Base-by-base conservation (phyloP, 37 sponge, comb jelly and placozoan genomes). In the Spongilla lacustris region DNA sequence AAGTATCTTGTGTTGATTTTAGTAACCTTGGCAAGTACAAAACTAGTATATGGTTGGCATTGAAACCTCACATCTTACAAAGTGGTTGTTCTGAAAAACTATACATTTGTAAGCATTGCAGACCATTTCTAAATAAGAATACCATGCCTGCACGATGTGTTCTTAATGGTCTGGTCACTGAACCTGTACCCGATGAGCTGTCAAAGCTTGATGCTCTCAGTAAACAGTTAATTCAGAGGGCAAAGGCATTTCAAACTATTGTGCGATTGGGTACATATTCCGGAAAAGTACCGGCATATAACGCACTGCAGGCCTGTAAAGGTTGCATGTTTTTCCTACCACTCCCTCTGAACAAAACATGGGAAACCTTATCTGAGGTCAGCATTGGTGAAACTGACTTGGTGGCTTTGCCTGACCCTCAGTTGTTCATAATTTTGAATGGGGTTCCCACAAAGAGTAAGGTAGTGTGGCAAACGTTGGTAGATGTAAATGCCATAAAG, bases 81-180 rank as follows among this genome's bases (percentile, higher is more conserved):
- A 36, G 69, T 0, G 9, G 67, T 73, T 26, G 34, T 25, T 27
- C 11, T 33, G 17, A 79, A 13, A 27, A 36, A 11, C 50, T 73
- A 0, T 90, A 75, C 71, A 70, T 81, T 81, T 90, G 86, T 73
- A 38, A 90, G 32, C 72, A 91, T 73, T 92, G 88, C 66, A 71
- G 49, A 48, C 68, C 82, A n/a, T 25, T 6, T 21, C 27, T 89
- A 0, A 92, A 67, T 12, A 58, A 50, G 9, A 38, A 72, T 9
- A 88, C 66, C 4, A 82, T 92, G 86, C 89, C 89, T 27, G 34
- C 86, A 46, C 23, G 86, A 3, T 88, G 89, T 80, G 83, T 88
- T 24, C 83, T 92, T 1, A 92, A 92, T 82, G 93, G 86, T 36
- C 69, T 89, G 33, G 24, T 81, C 75, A 71, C 76, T 11, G 82